phyloP scores from a whole-genome alignment of 2,888 invertebrate species.

The Willowsia nigromaculata region DNA sequence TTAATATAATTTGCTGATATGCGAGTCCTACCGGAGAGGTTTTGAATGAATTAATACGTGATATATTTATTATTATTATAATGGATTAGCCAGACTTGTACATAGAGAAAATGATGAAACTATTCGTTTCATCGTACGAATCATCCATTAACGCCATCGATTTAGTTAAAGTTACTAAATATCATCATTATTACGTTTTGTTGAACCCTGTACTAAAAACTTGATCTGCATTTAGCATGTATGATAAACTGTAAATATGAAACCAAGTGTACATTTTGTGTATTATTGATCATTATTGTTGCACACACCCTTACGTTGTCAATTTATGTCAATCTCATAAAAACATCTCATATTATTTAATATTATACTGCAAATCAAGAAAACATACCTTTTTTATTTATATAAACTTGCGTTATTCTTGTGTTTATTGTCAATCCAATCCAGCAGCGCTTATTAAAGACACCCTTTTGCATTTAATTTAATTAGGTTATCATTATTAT shows the following conservation, averaged over 20 bases:
- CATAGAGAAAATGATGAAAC: not conserved
- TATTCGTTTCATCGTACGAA: not conserved
- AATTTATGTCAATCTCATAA: not conserved
- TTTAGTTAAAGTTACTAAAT: not conserved
- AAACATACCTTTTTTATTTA: not conserved
- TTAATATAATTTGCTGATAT: not conserved
- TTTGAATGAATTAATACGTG: not conserved
- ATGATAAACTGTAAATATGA: not conserved
- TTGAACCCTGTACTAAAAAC: not conserved
- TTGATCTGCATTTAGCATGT: too few species aligned
- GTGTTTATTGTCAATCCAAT: constrained; percentile 11
- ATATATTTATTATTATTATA: not conserved
- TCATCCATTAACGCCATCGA: not conserved
- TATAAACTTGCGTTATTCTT: not conserved
- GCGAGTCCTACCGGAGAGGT: not conserved
- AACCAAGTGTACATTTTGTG: not conserved
- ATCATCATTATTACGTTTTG: not conserved
- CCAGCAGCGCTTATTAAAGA: constrained; percentile 48
- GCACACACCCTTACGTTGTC: not conserved
- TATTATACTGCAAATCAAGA: not conserved
- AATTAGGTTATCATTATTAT: not conserved
- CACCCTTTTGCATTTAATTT: constrained; percentile 12
- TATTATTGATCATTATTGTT: not conserved
- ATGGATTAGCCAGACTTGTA: not conserved
- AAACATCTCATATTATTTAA: not conserved